Base-by-base conservation (phyloP, 2,888 invertebrate genomes). In the Drosophila borborema region DNA sequence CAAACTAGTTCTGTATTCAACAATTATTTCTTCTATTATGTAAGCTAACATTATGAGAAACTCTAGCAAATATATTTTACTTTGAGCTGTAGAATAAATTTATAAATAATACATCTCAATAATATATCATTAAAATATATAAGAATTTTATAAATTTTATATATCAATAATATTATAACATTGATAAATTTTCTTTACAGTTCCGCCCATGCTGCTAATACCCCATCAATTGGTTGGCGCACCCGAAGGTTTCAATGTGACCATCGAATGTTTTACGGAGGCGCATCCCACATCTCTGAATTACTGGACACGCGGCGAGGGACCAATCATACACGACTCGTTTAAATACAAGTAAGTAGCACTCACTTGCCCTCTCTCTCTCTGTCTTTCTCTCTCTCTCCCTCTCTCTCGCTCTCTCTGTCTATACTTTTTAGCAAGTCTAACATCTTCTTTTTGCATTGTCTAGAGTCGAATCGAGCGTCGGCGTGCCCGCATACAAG, bases 201-300 rank as follows among this genome's bases (percentile, higher is more conserved):
- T 98, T 94, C 97, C 98, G 3, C 98, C 98, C 46, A 97, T 97
- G 97, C 94, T 98, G 73, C 96, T 96, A 95, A 97, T 98, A 90
- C 97, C 97, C 49, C 97, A 98, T 93, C 98, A 98, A 93, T 94
- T 98, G 83, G 97, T 98, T 59, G 97, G 97, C 23, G 97, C 97
- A 41, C 97, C 97, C 2, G 94, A 97, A 72, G 96, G 96, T 86
- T 97, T 96, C 93, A 96, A 96, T 86, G 97, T 97, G 12, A 97
- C 97, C 41, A 94, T 98, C 80, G 97, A 98, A 94, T 98, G 98
- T 92, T 96, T 96, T 92, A 97, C 97, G 8, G 98, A 98, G 93
- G 98, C 98, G n/a, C 97, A 97, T 93, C 98, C 98, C 10, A 96
- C 96, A 45, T 98, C 98, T 20, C 94, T 98, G 70, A 97, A 97